Evolutionary conservation across 1,140 invertebrate species (phyloP).

Genomic region (Drosophila pallidifrons): DNA sequence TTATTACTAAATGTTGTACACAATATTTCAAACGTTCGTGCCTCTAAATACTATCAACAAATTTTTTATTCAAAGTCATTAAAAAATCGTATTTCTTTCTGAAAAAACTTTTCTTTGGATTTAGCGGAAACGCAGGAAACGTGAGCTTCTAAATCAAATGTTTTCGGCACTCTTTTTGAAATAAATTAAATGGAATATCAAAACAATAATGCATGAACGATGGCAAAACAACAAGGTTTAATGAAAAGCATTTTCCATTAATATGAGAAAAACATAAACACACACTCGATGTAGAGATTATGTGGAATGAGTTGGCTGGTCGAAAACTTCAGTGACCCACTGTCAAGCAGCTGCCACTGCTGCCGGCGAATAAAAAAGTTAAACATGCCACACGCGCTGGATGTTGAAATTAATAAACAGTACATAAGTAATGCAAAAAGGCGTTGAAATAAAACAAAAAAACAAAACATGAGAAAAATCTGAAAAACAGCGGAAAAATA

Average conservation of each 20-base stretch:
- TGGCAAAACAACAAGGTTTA: slow-evolving; percentile 4
- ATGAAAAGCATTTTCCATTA: slow-evolving; percentile 32
- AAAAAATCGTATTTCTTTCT: too few relatives aligned
- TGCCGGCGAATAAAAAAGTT: slow-evolving; percentile 36
- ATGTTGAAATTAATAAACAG: slow-evolving; percentile 70
- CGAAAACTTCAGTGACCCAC: slow-evolving; percentile 44
- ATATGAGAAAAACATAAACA: slow-evolving; percentile 21
- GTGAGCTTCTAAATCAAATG: slow-evolving; percentile 17
- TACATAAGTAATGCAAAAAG: slow-evolving; percentile 64
- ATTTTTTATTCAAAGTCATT: too few relatives aligned
- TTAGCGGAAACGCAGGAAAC: too few relatives aligned
- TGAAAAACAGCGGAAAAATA: background rate
- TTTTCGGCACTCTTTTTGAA: slow-evolving; percentile 13
- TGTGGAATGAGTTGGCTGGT: background rate
- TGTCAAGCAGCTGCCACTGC: slow-evolving; percentile 24
- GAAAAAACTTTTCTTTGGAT: background rate
- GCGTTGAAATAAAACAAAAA: slow-evolving; percentile 57
- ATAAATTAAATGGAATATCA: slow-evolving; percentile 35
- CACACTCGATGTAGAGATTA: slow-evolving; percentile 8
- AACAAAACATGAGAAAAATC: background rate
- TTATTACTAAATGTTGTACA: too few relatives aligned
- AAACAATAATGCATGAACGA: slow-evolving; percentile 31
- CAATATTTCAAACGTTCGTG: too few relatives aligned
- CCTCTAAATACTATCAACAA: too few relatives aligned
- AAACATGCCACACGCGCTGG: slow-evolving; percentile 42